These are phyloP conservation scores for Oceanites oceanicus DNA, from an alignment of 2,113 vertebrate genomes.

Conservation along the genomic window DNA sequence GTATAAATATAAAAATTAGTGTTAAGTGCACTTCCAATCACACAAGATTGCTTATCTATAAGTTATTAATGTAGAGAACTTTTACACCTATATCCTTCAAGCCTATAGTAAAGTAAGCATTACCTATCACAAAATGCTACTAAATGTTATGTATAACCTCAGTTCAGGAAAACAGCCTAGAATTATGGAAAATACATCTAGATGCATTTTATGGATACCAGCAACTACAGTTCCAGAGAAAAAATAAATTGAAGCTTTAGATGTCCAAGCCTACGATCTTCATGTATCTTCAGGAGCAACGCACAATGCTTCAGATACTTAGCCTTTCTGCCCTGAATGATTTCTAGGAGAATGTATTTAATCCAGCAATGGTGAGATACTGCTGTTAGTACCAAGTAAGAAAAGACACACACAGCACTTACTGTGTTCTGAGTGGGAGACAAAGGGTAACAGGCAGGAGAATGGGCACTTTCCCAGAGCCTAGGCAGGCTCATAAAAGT, in stretches of 20 bases:
- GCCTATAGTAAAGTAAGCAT: not conserved
- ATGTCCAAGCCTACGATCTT: not conserved
- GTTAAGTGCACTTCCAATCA: not conserved
- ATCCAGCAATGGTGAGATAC: not conserved
- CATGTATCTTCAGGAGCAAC: not conserved
- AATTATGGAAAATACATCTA: not conserved
- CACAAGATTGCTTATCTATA: not conserved
- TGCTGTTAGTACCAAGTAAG: not conserved
- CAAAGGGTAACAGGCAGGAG: not conserved
- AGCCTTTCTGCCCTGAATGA: not conserved
- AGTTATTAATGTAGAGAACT: not conserved
- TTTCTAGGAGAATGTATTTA: not conserved
- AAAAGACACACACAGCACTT: not conserved
- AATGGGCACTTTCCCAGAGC: not conserved
- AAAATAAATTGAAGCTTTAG: not conserved
- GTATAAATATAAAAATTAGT: not conserved
- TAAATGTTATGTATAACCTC: not conserved
- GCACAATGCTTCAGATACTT: not conserved
- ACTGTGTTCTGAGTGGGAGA: not conserved
- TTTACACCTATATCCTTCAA: not conserved
- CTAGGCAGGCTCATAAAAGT: not conserved
- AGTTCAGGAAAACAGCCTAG: not conserved
- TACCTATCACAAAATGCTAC: not conserved
- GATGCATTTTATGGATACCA: not conserved
- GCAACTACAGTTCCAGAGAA: not conserved